These are phyloP conservation scores for Hybognathus amarus DNA, from an alignment of 2,797 vertebrate genomes.

Conservation along the genomic window DNA sequence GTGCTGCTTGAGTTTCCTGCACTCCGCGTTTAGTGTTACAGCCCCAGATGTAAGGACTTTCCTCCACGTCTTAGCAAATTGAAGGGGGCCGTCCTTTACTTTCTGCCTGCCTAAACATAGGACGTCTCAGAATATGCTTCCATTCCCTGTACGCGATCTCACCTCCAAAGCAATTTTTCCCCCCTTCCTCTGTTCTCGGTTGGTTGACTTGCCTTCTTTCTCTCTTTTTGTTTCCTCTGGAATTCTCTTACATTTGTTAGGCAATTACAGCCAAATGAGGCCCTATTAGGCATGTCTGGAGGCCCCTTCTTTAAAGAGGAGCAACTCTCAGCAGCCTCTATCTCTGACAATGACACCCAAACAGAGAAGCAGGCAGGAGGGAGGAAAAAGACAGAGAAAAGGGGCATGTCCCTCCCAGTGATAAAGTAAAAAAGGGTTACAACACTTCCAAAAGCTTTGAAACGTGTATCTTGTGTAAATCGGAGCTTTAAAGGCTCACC, in stretches of 20 bases:
- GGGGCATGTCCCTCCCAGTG: slow-evolving; percentile 13
- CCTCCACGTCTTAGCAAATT: slow-evolving; percentile 47
- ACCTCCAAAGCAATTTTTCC: slow-evolving; percentile 16
- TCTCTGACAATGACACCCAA: slow-evolving; percentile 49
- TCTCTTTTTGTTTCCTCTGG: slow-evolving; percentile 53
- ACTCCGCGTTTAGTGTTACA: slow-evolving; percentile 61
- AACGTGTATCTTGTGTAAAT: slow-evolving; percentile 32
- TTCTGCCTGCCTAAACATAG: slow-evolving; percentile 50
- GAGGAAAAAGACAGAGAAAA: slow-evolving; percentile 11
- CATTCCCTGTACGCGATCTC: slow-evolving; percentile 27
- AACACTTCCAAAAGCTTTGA: slow-evolving; percentile 26
- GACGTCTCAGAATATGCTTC: slow-evolving; percentile 45
- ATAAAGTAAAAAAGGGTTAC: slow-evolving; percentile 31
- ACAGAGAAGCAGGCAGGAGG: slow-evolving; percentile 28
- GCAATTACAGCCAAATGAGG: slow-evolving; percentile 75
- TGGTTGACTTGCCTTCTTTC: slow-evolving; percentile 51
- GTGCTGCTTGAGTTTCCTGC: slow-evolving; percentile 51
- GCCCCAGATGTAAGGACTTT: slow-evolving; percentile 59
- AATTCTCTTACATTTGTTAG: slow-evolving; percentile 72
- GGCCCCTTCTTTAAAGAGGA: slow-evolving; percentile 65
- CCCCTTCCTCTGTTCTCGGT: slow-evolving; percentile 36
- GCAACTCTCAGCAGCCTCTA: slow-evolving; percentile 52
- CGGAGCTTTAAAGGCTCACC: not conserved
- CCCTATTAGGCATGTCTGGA: slow-evolving; percentile 64
- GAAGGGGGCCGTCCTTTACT: slow-evolving; percentile 44